phyloP scores from a whole-genome alignment of 1,140 invertebrate species.

The Nylanderia fulva region DNA sequence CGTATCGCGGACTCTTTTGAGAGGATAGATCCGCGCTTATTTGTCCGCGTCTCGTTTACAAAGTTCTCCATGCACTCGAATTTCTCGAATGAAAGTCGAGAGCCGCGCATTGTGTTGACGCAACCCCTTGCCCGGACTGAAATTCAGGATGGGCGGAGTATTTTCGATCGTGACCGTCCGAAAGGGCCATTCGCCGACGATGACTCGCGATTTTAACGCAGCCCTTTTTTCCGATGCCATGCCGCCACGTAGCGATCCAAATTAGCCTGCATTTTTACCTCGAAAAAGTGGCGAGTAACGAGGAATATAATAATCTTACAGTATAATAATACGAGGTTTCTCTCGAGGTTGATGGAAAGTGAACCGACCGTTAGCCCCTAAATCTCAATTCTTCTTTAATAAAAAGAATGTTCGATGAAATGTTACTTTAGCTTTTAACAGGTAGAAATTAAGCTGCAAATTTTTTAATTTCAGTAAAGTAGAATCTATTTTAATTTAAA shows the following conservation, averaged over 20 bases:
- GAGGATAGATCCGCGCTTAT: slow-evolving; percentile 4
- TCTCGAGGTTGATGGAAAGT: neutral
- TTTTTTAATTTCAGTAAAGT: neutral
- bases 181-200: slow-evolving; percentile 52
- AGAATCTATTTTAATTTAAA: neutral
- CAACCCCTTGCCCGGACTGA: slow-evolving; percentile 53
- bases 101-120: slow-evolving; percentile 60
- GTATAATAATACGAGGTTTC: neutral
- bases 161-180: slow-evolving; percentile 56
- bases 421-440: neutral
- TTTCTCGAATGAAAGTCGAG: slow-evolving; percentile 58
- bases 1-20: neutral
- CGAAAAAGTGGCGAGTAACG: slow-evolving; percentile 1
- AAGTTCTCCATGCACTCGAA: slow-evolving; percentile 56
- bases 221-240: slow-evolving; percentile 36
- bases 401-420: too few species aligned
- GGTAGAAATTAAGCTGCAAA: neutral
- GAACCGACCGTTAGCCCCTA: neutral
- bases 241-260: slow-evolving; percentile 23
- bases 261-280: slow-evolving; percentile 46
- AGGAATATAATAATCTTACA: slow-evolving; percentile 21
- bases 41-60: slow-evolving; percentile 56
- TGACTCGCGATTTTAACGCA: slow-evolving; percentile 50
- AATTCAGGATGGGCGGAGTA: slow-evolving; percentile 50
- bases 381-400: neutral